These are phyloP conservation scores for Sphinx pinastri DNA, from an alignment of 2,888 invertebrate genomes.

Conservation along the genomic window DNA sequence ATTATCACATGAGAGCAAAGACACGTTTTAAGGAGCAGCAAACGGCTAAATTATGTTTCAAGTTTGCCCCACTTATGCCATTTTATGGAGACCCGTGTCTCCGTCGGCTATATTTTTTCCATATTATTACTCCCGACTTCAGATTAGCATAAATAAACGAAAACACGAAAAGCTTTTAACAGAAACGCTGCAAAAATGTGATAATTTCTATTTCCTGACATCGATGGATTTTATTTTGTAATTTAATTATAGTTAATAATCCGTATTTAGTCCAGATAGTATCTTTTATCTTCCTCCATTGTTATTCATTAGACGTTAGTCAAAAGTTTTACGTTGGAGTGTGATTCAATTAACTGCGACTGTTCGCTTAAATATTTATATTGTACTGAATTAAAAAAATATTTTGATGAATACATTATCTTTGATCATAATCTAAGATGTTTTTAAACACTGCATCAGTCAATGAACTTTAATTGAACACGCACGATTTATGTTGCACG, in stretches of 20 bases:
- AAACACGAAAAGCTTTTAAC: constrained; percentile 59
- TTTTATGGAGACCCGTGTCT: constrained; percentile 62
- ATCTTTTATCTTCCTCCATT: constrained; percentile 43
- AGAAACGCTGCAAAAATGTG: constrained; percentile 56
- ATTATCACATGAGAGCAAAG: constrained; percentile 46
- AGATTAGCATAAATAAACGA: constrained; percentile 63
- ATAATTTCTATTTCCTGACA: constrained; percentile 52
- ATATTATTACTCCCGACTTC: constrained; percentile 62
- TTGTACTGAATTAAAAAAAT: background rate
- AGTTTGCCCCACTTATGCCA: constrained; percentile 61
- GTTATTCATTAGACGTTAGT: constrained; percentile 39
- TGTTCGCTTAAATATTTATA: constrained; percentile 18
- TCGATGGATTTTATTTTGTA: constrained; percentile 45
- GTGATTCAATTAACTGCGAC: background rate
- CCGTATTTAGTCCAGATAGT: constrained; percentile 39
- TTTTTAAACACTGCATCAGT: background rate
- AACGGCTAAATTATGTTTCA: constrained; percentile 63
- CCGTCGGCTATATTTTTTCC: constrained; percentile 56
- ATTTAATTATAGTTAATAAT: constrained; percentile 31
- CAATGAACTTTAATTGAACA: background rate
- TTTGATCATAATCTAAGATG: background rate
- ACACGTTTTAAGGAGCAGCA: constrained; percentile 48
- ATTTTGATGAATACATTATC: background rate
- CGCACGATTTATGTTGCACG: background rate
- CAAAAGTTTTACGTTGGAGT: constrained; percentile 34